Evolutionary conservation across 2,797 vertebrate genomes (phyloP), one percentile per base, ranked within the genome.

Genomic region (Cynodonichthys magdalenae): DNA sequence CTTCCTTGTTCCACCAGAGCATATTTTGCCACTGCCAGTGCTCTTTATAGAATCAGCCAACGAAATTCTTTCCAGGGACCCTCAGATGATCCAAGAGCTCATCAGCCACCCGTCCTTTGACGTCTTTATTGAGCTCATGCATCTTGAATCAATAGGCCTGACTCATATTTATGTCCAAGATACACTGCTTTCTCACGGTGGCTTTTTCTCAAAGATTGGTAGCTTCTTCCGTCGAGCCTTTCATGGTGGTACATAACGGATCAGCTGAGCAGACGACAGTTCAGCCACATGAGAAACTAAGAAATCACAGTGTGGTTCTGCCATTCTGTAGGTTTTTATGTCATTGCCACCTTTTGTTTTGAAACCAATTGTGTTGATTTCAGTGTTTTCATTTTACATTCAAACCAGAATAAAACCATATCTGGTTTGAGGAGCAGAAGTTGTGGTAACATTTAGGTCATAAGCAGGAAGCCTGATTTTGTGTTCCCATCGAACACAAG

Each of bases 101-200:
- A 17, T 28, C 15, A 80, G 6, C 9, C 0, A 71, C 1, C 66
- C 59, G 0, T 3, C 0, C 3, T 68, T 48, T 39, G 84, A 87
- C 24, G 52, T 64, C 6, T 0, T 60, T 0, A 17, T 0, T 46
- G 79, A 85, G 59, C 2, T 88, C 0, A 0, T 0, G 0, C 28
- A 53, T 41, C 56, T 91, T 9, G 0, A 39, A 15, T 80, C 69
- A 60, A 51, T 87, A 14, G 88, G 89, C 2, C 15, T 91, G 45
- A 80, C 60, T 63, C 52, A 64, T 20, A 3, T 90, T 12, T 87
- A 83, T 20, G 56, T 39, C 0, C 41, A 86, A 58, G 53, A 88
- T 1, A 75, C 15, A 20, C 0, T 1, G 1, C 60, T 57, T 8
- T 78, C 53, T 17, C 0, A 70, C 6, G 1, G 15, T 14, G 53